Evolutionary conservation across 2,888 invertebrate species (phyloP), one percentile per base, ranked within the genome.

Genomic region (Punctoribates punctum): DNA sequence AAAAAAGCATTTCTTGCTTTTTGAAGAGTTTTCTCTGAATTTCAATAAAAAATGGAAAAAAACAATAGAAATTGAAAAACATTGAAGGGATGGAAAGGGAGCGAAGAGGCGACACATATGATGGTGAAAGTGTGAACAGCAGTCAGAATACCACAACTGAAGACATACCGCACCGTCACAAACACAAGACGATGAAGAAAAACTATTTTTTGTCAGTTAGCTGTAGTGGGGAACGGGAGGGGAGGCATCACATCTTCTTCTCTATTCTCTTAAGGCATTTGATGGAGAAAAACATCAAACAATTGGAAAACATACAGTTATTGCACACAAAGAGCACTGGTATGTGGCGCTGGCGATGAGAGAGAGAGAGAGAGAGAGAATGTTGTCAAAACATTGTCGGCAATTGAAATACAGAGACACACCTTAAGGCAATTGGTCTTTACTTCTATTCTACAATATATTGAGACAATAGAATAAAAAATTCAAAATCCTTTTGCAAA

Each of bases 221-320:
- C 2, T 5, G 34, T 34, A 34, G 34, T 34, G 34, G 8, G n/a
- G n/a, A 13, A 4, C 2, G 8, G 34, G 3, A 34, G 34, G 3
- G 34, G 8, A 20, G 20, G 29, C 62, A 62, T 62, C 27, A 29
- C 25, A 62, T 62, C 27, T 62, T 62, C 62, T 62, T 20, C 62
- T 62, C 62, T 62, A 62, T 62, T 62, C 62, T 62, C 62, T 62
- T 62, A 62, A 62, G 62, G 62, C 62, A 62, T 27, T 62, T 27
- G 29, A 15, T 8, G 34, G 29, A 11, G 13, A 8, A 62, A 62
- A 6, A 57, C 25, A 57, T 57, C 57, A 57, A 57, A 34, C 34
- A 34, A 34, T 34, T 34, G 34, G 23, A 57, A 57, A 17, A 57
- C 25, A 57, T 57, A 57, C 11, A 51, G 20, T 20, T 51, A 34